phyloP scores from a whole-genome alignment of 2,888 invertebrate genomes.

The Xestia rhomboidea region DNA sequence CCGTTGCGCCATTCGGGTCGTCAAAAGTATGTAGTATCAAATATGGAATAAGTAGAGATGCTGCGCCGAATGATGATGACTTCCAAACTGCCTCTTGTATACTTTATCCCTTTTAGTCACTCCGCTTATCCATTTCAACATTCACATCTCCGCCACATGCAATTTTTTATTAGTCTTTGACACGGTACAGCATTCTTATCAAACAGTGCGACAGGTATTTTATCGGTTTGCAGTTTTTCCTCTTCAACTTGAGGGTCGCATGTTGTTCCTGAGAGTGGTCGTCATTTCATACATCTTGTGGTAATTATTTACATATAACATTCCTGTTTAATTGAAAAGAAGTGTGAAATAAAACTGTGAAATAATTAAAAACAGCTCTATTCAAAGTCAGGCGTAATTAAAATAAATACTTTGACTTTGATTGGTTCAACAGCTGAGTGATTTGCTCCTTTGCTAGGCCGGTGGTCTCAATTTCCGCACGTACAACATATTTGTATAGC shows the following conservation, averaged over 20 bases:
- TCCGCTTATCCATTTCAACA: not conserved
- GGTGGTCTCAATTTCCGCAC: conserved; percentile 9
- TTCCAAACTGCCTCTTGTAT: too few species aligned
- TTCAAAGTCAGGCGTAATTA: conserved; percentile 15
- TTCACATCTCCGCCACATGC: not conserved
- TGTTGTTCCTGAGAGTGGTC: not conserved
- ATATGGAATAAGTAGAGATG: too few species aligned
- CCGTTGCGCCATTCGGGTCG: too few species aligned
- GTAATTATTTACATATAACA: not conserved
- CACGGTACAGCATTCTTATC: not conserved
- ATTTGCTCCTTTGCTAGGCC: not conserved
- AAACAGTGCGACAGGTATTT: not conserved
- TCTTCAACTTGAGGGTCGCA: not conserved
- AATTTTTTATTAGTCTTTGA: not conserved
- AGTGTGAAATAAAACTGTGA: not conserved
- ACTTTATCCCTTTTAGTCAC: not conserved
- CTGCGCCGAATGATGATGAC: too few species aligned
- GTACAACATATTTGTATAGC: not conserved
- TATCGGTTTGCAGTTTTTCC: not conserved
- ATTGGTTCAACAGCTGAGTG: not conserved
- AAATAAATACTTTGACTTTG: conserved; percentile 17
- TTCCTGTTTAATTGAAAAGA: not conserved
- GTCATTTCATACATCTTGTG: not conserved
- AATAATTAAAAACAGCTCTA: not conserved
- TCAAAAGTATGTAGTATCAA: too few species aligned